Percentiles rank a stretch among this genome's conserved stretches.
Conservation (phyloP, 2,888 invertebrate genomes). For the Phorcus lineatus region DNA sequence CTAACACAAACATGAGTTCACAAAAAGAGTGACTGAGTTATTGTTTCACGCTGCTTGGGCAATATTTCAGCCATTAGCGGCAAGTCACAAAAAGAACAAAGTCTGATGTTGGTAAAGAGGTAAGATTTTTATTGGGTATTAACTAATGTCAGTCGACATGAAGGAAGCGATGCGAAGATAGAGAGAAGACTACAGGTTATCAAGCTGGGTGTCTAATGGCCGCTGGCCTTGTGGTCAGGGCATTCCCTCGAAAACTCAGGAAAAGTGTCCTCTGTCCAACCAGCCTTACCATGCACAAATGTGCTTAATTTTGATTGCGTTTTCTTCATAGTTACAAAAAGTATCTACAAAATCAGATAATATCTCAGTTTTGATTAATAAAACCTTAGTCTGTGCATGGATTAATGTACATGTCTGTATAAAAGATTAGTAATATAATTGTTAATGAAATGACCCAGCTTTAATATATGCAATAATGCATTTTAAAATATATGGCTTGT, state of each 20-base stretch:
- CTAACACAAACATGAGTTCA: no score
- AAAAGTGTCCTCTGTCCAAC: background rate
- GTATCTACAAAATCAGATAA: background rate
- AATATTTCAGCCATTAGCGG: no score
- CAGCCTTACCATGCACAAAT: background rate
- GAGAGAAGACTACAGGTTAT: background rate
- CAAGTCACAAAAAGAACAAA: background rate
- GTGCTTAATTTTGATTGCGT: conserved; percentile 6
- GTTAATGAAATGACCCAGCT: conserved; percentile 21
- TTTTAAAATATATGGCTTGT: conserved; percentile 20
- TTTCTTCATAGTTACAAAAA: background rate
- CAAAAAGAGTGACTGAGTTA: no score
- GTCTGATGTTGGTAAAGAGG: conserved; percentile 6
- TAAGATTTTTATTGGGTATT: conserved; percentile 18
- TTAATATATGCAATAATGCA: conserved; percentile 13
- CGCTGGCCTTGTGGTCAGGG: background rate
- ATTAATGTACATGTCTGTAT: conserved; percentile 18
- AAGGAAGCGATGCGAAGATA: background rate
- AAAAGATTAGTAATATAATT: background rate
- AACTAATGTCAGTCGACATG: conserved; percentile 16
- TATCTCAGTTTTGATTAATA: conserved; percentile 13
- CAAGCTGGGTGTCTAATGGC: conserved; percentile 3
- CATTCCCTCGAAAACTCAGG: background rate
- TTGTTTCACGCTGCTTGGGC: no score
- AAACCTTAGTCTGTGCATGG: background rate